phyloP scores from a whole-genome alignment of 2,888 invertebrate genomes.

The Drosophila meridiana region DNA sequence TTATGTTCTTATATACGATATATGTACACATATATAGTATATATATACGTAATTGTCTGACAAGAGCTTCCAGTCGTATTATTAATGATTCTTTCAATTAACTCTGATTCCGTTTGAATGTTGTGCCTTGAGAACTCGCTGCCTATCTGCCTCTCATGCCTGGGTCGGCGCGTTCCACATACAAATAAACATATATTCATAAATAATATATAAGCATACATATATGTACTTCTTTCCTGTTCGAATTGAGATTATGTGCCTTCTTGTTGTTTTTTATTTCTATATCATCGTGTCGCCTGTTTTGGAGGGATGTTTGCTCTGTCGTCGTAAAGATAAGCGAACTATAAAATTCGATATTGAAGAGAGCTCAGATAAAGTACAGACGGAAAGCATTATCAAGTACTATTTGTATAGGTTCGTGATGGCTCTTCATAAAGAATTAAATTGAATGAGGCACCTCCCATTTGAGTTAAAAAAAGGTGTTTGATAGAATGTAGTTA shows the following conservation, averaged over 20 bases:
- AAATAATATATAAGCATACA: slow-evolving; percentile 16
- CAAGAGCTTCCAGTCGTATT: slow-evolving; percentile 55
- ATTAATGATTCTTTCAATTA: slow-evolving; percentile 83
- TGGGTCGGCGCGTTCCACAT: slow-evolving; percentile 37
- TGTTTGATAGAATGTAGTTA: not conserved
- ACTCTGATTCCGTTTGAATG: slow-evolving; percentile 71
- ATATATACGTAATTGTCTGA: slow-evolving; percentile 31
- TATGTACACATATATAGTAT: not conserved
- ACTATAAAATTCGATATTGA: not conserved
- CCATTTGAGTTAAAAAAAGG: not conserved
- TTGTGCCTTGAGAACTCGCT: slow-evolving; percentile 69
- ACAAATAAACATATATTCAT: slow-evolving; percentile 37
- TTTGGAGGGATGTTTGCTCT: slow-evolving; percentile 29
- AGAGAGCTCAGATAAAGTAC: slow-evolving; percentile 9
- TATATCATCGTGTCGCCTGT: slow-evolving; percentile 5
- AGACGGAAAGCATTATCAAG: not conserved
- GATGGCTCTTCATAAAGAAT: not conserved
- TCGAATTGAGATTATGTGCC: slow-evolving; percentile 18
- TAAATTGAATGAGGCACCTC: not conserved
- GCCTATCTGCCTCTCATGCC: slow-evolving; percentile 33
- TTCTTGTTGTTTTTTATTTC: not conserved
- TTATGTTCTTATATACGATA: slow-evolving; percentile 19
- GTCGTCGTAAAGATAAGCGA: slow-evolving; percentile 28
- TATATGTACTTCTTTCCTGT: slow-evolving; percentile 23
- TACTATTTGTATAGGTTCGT: not conserved